Evolutionary conservation across 2,113 vertebrate genomes (phyloP).

Genomic region (Hyaena hyaena): DNA sequence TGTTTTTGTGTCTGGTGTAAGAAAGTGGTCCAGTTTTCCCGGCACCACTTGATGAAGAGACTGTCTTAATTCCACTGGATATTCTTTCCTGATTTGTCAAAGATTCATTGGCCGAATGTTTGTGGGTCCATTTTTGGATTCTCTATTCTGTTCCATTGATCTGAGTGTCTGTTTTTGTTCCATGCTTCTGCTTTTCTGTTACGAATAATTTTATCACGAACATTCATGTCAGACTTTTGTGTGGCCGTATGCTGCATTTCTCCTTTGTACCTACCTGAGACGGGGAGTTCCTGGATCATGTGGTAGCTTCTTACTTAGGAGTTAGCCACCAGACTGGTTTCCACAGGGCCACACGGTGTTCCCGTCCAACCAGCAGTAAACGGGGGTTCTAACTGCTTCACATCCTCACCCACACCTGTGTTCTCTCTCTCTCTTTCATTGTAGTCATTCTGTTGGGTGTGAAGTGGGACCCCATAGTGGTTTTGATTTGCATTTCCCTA

Average conservation of each 20-base stretch:
- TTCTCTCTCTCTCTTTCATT: background rate
- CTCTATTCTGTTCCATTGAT: too few species aligned
- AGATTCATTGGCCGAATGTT: too few species aligned
- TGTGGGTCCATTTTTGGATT: too few species aligned
- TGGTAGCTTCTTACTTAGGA: background rate
- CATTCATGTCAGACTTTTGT: background rate
- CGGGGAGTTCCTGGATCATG: background rate
- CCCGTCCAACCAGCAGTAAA: background rate
- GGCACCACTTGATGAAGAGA: too few species aligned
- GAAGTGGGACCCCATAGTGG: background rate
- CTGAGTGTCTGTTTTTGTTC: too few species aligned
- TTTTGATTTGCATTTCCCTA: conserved; percentile 20
- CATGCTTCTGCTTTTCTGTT: background rate
- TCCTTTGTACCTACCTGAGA: background rate
- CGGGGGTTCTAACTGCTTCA: background rate
- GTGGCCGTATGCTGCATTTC: background rate
- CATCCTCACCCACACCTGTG: background rate
- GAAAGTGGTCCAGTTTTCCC: too few species aligned
- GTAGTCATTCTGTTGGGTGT: background rate
- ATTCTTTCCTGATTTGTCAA: too few species aligned
- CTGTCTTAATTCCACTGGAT: too few species aligned
- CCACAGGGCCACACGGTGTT: background rate
- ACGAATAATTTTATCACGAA: background rate
- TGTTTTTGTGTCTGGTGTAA: too few species aligned
- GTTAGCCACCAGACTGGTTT: background rate